These are phyloP conservation scores for Myotis lucifugus DNA, from an alignment of 2,113 vertebrate species.

Conservation along the genomic window DNA sequence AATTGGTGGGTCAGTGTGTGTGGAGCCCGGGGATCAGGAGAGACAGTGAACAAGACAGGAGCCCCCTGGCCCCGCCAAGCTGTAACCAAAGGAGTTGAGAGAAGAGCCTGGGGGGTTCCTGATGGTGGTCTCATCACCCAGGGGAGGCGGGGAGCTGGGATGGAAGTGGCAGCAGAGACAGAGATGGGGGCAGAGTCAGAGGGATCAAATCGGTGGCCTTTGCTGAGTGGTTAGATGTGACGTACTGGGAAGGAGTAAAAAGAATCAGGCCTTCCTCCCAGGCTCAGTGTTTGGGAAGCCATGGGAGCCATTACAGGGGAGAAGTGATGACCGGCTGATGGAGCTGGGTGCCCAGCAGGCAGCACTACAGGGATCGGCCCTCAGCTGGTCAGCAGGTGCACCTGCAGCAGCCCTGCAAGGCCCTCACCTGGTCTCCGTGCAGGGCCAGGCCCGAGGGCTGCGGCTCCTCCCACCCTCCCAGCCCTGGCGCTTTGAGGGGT, in stretches of 20 bases:
- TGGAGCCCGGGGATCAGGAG: background rate
- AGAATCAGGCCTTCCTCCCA: background rate
- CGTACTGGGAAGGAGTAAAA: background rate
- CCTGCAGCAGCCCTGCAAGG: background rate
- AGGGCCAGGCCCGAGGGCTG: background rate
- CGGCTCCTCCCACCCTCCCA: background rate
- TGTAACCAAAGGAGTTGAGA: background rate
- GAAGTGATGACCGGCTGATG: background rate
- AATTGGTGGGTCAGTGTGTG: no score
- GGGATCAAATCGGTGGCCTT: background rate
- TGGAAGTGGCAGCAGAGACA: background rate
- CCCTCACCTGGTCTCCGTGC: background rate
- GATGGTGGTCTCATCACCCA: background rate
- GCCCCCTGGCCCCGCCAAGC: background rate
- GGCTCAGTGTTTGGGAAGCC: background rate
- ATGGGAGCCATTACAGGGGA: background rate
- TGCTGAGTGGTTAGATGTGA: background rate
- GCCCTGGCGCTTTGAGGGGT: background rate
- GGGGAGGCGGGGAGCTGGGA: background rate
- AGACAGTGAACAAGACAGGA: background rate
- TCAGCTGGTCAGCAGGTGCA: background rate
- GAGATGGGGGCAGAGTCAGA: background rate
- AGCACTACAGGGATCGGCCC: fast-evolving
- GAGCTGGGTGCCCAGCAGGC: background rate
- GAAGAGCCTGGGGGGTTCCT: background rate